Evolutionary conservation across 2,888 invertebrate species (phyloP), one percentile per base, ranked within the genome.

Genomic region (Eupelmus urozonus): DNA sequence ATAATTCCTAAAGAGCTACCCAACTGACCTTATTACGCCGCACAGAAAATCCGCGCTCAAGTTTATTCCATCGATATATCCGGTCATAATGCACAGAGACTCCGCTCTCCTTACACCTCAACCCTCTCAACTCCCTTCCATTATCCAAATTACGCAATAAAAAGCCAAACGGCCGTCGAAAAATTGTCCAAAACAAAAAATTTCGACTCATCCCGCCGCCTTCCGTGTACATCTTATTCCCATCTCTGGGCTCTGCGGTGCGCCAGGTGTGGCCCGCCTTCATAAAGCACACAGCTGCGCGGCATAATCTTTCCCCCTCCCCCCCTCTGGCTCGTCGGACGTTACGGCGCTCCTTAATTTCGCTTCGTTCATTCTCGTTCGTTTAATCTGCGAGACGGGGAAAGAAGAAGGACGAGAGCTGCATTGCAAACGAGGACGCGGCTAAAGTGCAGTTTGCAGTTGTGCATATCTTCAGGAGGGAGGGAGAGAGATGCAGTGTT

Each of bases 401-500:
- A 80, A 73, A 18, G 76, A 80, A 72, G 73, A 80, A 73, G 60
- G 80, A 81, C 81, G 79, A 80, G 82, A 82, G 82, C 81, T 84
- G 86, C 85, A 85, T 84, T 84, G 82, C 82, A 85, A 87, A 83
- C 84, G 81, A 81, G 81, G 81, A 76, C 57, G 78, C 81, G 53
- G 20, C 84, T 82, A 83, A 85, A 86, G 84, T 85, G 86, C 85
- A 85, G 85, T 86, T 86, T 84, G 84, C 84, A 85, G 84, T 84
- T 84, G 82, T 81, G 81, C 82, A 80, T 82, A 80, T 82, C 82
- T 76, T 49, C 49, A 55, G 40, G 53, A 27, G 65, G 63, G 73
- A 29, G 40, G 57, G 55, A 18, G 16, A 65, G 42, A 53, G 16
- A 53, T 53, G 9, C 53, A 3, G 45, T 74, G 66, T 66, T 65